phyloP scores from a whole-genome alignment of 2,797 vertebrate species.

The Hephaestus fuliginosus region DNA sequence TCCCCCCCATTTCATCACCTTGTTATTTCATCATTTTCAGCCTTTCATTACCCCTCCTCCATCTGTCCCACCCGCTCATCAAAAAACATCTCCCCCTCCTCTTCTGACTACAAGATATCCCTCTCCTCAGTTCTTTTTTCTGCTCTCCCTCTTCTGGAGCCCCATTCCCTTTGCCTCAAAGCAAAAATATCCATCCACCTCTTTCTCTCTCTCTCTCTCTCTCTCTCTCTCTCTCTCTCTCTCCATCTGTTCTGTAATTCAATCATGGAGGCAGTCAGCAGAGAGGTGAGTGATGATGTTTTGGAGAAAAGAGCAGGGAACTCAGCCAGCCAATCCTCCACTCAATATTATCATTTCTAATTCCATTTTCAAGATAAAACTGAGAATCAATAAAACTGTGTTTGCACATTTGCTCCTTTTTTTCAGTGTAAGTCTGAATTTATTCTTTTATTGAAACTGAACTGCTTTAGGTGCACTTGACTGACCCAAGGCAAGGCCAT shows the following conservation, averaged over 20 bases:
- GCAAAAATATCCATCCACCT: slow-evolving; percentile 49
- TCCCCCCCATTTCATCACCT: slow-evolving; percentile 50
- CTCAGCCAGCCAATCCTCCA: slow-evolving; percentile 23
- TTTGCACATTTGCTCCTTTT: background rate
- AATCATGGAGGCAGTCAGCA: slow-evolving; percentile 66
- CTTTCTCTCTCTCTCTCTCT: background rate
- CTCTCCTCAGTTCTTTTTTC: background rate
- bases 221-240: slow-evolving; percentile 12
- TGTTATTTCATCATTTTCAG: slow-evolving; percentile 49
- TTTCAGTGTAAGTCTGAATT: background rate
- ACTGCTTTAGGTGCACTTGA: background rate
- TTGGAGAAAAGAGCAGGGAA: slow-evolving; percentile 56
- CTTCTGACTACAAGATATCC: slow-evolving; percentile 5
- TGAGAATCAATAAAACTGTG: slow-evolving; percentile 13
- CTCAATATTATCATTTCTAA: slow-evolving; percentile 49
- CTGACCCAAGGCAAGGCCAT: background rate
- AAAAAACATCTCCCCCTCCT: slow-evolving; percentile 19
- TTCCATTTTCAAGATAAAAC: slow-evolving; percentile 37
- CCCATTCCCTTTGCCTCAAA: slow-evolving; percentile 42
- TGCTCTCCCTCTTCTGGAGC: slow-evolving; percentile 14
- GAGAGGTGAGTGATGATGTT: slow-evolving; percentile 72
- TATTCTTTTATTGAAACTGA: slow-evolving; percentile 1
- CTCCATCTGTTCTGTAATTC: slow-evolving; percentile 73
- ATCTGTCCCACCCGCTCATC: slow-evolving; percentile 35
- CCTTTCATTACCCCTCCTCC: slow-evolving; percentile 39